These are phyloP conservation scores for Urocolius indicus DNA, from an alignment of 2,113 vertebrate species.

Conservation along the genomic window DNA sequence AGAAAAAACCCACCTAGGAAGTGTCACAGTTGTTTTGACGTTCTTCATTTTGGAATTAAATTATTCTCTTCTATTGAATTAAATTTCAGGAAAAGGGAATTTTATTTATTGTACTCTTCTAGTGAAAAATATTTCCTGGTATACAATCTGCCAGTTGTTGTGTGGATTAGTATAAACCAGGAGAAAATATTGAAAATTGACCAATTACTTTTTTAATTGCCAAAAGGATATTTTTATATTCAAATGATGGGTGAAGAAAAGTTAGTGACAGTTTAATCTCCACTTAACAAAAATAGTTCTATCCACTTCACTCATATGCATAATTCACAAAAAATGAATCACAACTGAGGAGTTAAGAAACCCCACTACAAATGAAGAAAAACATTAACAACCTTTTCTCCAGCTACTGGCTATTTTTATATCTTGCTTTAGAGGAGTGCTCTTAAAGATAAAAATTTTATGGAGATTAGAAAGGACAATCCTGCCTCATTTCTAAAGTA, in stretches of 20 bases:
- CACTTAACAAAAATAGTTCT: not conserved
- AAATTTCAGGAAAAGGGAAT: not conserved
- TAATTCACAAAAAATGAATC: not conserved
- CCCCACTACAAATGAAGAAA: not conserved
- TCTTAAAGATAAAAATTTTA: not conserved
- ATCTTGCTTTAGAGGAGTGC: not conserved
- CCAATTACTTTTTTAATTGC: not conserved
- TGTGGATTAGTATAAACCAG: not conserved
- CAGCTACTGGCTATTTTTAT: not conserved
- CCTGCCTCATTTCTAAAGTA: not conserved
- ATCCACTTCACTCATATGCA: fast-evolving
- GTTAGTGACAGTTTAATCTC: not conserved
- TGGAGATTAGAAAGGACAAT: not conserved
- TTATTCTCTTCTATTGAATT: not conserved
- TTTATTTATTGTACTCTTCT: not conserved
- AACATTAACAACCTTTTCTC: fast-evolving
- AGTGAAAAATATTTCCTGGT: not conserved
- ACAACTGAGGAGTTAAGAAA: not conserved
- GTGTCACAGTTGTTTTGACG: not conserved
- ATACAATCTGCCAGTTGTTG: not conserved
- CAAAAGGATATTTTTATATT: not conserved
- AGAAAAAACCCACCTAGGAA: not conserved
- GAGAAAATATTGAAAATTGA: not conserved
- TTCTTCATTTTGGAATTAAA: not conserved
- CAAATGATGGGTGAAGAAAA: not conserved